Base-by-base conservation (phyloP, 2,888 invertebrate species). In the Cinara cedri region DNA sequence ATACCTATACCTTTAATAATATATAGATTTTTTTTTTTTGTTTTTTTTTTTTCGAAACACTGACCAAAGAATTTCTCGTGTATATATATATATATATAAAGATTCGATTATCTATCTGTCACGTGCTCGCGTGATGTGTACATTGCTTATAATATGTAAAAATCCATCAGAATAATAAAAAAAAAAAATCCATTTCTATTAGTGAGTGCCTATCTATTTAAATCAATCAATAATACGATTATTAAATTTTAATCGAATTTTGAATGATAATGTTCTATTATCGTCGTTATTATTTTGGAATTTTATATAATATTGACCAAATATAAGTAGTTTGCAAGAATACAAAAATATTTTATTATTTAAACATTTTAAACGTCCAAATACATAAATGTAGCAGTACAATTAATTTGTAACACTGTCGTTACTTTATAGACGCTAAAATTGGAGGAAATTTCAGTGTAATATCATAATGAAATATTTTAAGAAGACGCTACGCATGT, bases 11-110 rank as follows among this genome's bases (percentile, higher is more conserved):
- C 34, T 34, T 4, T 34, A 34, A 34, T 34, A 34, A 34, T 34
- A 34, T 34, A 34, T 34, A 34, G 66, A 68, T 70, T 70, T 70
- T 68, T 65, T 34, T 63, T 74, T 34, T 51, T n/a, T 70, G 60
- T 70, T 68, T 65, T 34, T 63, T 74, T 34, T 51, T n/a, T 63
- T 11, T 65, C 51, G n/a, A 44, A 74, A 65, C 51, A 54, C 42
- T 54, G 65, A n/a, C 74, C 74, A 54, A 54, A 63, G 65, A 75
- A 65, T 75, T 75, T 75, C 65, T 75, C 63, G 74, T 44, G 21
- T 54, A 34, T 34, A 34, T 54, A 75, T 54, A 42, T 10, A 54
- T 65, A 34, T 54, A 34, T 34, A 34, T 54, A 75, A 65, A 42
- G 16, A 54, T 65, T 54, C 74, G 42, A 54, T 75, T 75, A 54